Conservation (phyloP, 2,888 invertebrate genomes). For the Micropterix aruncella region DNA sequence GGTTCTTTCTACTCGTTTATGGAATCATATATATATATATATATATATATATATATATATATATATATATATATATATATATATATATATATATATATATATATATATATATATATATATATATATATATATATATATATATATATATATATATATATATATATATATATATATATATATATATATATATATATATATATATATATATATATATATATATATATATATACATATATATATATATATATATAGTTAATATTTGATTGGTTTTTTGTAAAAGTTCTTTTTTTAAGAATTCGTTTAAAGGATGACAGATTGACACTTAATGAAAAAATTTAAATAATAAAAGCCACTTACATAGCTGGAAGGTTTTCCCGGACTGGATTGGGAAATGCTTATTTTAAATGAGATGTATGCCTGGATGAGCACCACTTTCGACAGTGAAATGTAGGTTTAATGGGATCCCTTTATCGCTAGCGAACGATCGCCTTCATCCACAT, state of each 20-base stretch:
- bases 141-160: not conserved
- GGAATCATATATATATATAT: not conserved
- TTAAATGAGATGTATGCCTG: no score
- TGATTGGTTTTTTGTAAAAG: no score
- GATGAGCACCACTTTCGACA: no score
- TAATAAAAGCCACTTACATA: no score
- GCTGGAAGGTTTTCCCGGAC: no score
- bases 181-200: not conserved
- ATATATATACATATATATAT: not conserved
- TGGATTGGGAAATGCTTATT: no score
- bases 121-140: not conserved
- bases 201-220: not conserved
- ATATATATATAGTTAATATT: no score
- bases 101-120: not conserved
- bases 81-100: not conserved
- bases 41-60: not conserved
- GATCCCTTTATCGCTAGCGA: no score
- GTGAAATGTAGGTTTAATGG: no score
- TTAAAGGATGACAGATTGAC: not conserved
- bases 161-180: not conserved
- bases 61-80: not conserved
- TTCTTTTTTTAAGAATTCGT: no score
- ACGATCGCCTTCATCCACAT: no score
- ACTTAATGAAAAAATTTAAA: not conserved
- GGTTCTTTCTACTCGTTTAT: no score